Evolutionary conservation across 2,113 vertebrate genomes (phyloP), one percentile per base, ranked within the genome.

Genomic region (human (Homo sapiens)): DNA sequence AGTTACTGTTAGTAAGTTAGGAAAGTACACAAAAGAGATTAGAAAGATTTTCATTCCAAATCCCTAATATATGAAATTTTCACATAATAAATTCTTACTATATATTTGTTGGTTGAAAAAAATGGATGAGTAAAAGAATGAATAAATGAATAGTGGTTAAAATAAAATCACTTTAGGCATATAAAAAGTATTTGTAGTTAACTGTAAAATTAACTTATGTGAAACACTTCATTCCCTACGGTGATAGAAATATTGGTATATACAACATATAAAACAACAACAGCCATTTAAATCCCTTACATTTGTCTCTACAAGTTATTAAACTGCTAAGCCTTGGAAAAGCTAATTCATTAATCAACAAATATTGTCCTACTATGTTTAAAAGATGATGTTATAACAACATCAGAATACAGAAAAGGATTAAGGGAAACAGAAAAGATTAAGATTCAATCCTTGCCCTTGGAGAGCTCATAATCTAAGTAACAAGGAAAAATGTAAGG

Each of bases 211-310:
- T 79, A 91, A 97, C 25, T 57, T 66, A n/a, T 52, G 5, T 89
- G 22, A 22, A 87, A 75, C 57, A 95, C 27, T 94, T 96, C 38
- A 73, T 84, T 93, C 45, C 38, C 64, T 87, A 48, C 30, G 27
- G 40, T 95, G 57, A 52, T 72, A 94, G 35, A 96, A 98, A 96
- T 93, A 82, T 16, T 40, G 17, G 25, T 90, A 55, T 96, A 81
- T 86, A 95, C 40, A 96, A 92, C 43, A 85, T 32, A 96, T 89
- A 94, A 97, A 97, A 97, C 45, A 83, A 89, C 35, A 38, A 93
- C n/a, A 78, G 94, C 50, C 25, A 84, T 64, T 76, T 88, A 81
- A 95, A 95, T 38, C 78, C 17, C 32, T 94, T 61, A 85, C 20
- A 70, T 79, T 48, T 84, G 23, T 94, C 8, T 76, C 61, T 92